These are phyloP conservation scores for Prunella fulvescens DNA, from an alignment of 2,113 vertebrate genomes.

Conservation along the genomic window DNA sequence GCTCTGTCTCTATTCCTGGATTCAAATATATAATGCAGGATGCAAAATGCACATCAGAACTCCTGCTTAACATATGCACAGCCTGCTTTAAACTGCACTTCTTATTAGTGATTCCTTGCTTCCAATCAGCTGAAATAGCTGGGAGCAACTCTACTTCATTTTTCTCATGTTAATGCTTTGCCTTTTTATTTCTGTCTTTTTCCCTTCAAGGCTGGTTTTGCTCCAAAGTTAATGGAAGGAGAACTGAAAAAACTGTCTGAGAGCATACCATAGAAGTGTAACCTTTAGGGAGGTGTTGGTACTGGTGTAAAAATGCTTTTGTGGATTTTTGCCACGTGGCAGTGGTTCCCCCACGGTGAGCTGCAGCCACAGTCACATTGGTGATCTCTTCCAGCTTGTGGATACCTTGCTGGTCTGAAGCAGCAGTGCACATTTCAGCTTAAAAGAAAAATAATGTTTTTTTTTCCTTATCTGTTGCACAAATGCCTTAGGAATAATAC, in stretches of 20 bases:
- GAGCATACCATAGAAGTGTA: not conserved
- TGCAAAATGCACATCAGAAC: not conserved
- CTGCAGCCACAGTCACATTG: not conserved
- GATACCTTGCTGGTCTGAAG: not conserved
- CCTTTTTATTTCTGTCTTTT: not conserved
- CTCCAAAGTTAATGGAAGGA: not conserved
- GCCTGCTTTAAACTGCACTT: not conserved
- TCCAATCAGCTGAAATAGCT: slow-evolving; percentile 12
- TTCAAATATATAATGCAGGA: not conserved
- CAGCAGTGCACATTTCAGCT: not conserved
- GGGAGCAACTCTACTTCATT: not conserved
- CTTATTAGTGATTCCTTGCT: not conserved
- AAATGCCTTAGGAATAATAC: not conserved
- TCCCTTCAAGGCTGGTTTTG: not conserved
- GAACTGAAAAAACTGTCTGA: not conserved
- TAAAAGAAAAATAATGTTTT: not conserved
- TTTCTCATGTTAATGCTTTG: not conserved
- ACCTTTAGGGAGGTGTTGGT: not conserved
- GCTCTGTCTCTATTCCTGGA: not conserved
- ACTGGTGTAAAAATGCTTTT: not conserved
- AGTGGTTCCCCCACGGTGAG: not conserved
- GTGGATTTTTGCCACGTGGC: not conserved
- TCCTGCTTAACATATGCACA: not conserved
- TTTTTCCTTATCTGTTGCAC: rapidly evolving
- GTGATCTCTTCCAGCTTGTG: not conserved